Conservation (phyloP, 2,113 vertebrate genomes). For the Trinectes maculatus region DNA sequence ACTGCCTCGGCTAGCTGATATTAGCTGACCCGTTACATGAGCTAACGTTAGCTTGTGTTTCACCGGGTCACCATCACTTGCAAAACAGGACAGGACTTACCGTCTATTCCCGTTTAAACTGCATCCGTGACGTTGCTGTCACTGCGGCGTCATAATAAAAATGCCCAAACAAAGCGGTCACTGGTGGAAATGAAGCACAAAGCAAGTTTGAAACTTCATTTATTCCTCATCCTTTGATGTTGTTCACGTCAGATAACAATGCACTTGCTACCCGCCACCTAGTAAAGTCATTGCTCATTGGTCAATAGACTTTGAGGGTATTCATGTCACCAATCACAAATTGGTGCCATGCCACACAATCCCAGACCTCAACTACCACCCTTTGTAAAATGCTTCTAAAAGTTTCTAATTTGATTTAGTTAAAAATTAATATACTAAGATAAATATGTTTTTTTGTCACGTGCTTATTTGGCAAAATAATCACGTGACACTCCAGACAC, state of each 20-base stretch:
- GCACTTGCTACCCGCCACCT: constrained; percentile 36
- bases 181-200: not conserved
- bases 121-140: not conserved
- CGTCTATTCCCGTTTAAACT: constrained; percentile 30
- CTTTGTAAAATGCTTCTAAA: no score
- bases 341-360: no score
- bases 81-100: constrained; percentile 49
- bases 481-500: no score
- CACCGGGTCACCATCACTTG: constrained; percentile 24
- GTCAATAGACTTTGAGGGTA: constrained; percentile 19
- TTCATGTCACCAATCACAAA: constrained; percentile 53
- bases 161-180: not conserved
- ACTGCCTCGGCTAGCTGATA: not conserved
- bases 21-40: constrained; percentile 20
- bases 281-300: constrained; percentile 61
- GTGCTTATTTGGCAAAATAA: no score
- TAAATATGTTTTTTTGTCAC: no score
- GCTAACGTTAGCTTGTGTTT: constrained; percentile 45
- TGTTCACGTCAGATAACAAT: constrained; percentile 10
- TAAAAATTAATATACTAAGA: no score
- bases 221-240: constrained; percentile 63
- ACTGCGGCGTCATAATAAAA: no score
- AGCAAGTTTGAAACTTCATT: constrained; percentile 54
- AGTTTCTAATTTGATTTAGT: no score
- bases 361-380: no score